Evolutionary conservation across 2,113 vertebrate species (phyloP), one percentile per base, ranked within the genome.

Genomic region (Callionymus lyra): DNA sequence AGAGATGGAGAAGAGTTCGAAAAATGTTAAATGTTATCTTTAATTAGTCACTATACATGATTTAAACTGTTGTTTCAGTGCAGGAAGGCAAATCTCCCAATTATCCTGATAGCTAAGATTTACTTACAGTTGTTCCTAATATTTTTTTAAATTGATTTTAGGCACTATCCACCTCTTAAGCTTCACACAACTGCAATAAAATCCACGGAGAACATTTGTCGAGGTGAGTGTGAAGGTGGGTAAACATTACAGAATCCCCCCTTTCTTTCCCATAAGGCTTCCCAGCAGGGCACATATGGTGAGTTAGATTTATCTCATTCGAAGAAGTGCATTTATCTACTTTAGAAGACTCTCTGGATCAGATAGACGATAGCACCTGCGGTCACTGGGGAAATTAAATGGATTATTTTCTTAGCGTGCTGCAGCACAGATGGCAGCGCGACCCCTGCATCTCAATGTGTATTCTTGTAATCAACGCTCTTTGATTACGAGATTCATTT

Each of bases 341-440:
- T 74, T 76, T 70, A 55, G 63, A 68, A 66, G 52, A 73, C 73
- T 73, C 58, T 41, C 53, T 56, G 63, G 69, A 77, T 66, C 52
- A 66, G 73, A 72, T 79, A 73, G 75, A 73, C 66, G 58, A 70
- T 70, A 70, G 63, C 71, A 77, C 69, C 74, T 80, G 69, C 27
- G 33, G 73, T 65, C 75, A 63, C 60, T 1, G 19, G 70, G 75
- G 77, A 77, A 75, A 82, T 79, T 77, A 77, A 73, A 76, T 59
- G 43, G 77, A 75, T 78, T 74, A 75, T 75, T 77, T 79, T 74
- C 56, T 70, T 73, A 70, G 68, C 35, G 45, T 43, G 48, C 39
- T 18, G 47, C 53, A 31, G 41, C 59, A 48, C 72, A 79, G 75
- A 73, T 80, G 72, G 70, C 53, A 57, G 50, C 47, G 41, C 32